These are phyloP conservation scores for Dichetophora obliterata DNA, from an alignment of 2,888 invertebrate genomes.

Conservation along the genomic window DNA sequence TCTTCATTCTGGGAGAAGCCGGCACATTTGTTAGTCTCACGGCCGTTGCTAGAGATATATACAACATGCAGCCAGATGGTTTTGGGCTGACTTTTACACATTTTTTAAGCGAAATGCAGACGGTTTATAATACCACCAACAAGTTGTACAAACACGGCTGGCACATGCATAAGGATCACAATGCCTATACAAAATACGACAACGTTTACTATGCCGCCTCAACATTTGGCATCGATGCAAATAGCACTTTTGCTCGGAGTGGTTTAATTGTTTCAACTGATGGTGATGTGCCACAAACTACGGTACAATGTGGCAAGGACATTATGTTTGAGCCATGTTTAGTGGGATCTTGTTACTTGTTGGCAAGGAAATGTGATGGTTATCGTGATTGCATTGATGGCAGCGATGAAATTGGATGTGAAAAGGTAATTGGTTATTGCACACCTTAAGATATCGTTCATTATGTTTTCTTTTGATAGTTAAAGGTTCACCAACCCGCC, in stretches of 20 bases:
- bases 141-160: slow-evolving; percentile 83
- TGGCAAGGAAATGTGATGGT: slow-evolving; percentile 78
- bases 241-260: slow-evolving; percentile 88
- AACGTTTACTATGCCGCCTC: slow-evolving; percentile 84
- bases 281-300: slow-evolving; percentile 78
- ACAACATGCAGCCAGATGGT: slow-evolving; percentile 85
- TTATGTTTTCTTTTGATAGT: neutral
- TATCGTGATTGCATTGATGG: slow-evolving; percentile 81
- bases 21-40: slow-evolving; percentile 92
- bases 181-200: slow-evolving; percentile 77
- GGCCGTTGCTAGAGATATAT: slow-evolving; percentile 86
- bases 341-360: slow-evolving; percentile 80
- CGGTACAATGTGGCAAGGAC: slow-evolving; percentile 69
- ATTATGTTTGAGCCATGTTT: slow-evolving; percentile 82
- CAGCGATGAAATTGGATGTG: slow-evolving; percentile 70
- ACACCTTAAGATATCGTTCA: neutral
- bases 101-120: slow-evolving; percentile 84
- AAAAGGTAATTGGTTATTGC: neutral
- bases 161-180: slow-evolving; percentile 72
- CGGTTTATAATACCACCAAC: slow-evolving; percentile 83
- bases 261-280: slow-evolving; percentile 91
- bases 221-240: slow-evolving; percentile 90
- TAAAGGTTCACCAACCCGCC: slow-evolving; percentile 49
- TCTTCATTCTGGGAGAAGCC: slow-evolving; percentile 91
- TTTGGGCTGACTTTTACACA: slow-evolving; percentile 78